Percentiles rank a stretch among this genome's conserved stretches.
Evolutionary conservation across 1,140 invertebrate species (phyloP).

Genomic region (Drosophila teissieri): DNA sequence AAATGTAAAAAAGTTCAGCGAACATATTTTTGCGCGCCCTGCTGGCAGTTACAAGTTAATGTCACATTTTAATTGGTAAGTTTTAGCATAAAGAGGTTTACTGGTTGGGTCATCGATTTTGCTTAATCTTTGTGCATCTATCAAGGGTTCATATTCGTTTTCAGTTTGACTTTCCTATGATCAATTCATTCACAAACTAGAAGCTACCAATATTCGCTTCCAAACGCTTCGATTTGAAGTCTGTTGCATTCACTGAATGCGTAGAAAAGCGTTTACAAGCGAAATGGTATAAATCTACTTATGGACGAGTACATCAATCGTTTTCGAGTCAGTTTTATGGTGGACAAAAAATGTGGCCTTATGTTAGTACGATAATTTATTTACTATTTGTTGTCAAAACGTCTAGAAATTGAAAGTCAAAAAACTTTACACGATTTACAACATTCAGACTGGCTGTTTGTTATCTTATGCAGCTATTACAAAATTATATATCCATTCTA

Average conservation of each 20-base stretch:
- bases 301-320: not conserved
- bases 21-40: not conserved
- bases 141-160: not conserved
- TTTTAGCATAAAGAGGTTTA: slow-evolving; percentile 2
- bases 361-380: not conserved
- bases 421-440: slow-evolving; percentile 6
- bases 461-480: not conserved
- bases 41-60: not conserved
- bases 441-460: slow-evolving; percentile 10
- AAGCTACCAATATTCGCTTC: not conserved
- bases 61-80: not conserved
- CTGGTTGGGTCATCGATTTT: not conserved
- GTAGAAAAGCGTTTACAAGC: slow-evolving; percentile 17
- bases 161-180: not conserved
- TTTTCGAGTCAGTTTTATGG: slow-evolving; percentile 1
- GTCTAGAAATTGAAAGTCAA: not conserved
- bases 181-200: not conserved
- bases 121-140: not conserved
- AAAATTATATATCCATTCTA: not conserved
- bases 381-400: not conserved
- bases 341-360: not conserved
- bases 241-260: slow-evolving; percentile 36
- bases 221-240: not conserved
- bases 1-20: slow-evolving; percentile 33
- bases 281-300: not conserved